Evolutionary conservation across 1,140 invertebrate species (phyloP).

Genomic region (Gonatopus flavifemur): DNA sequence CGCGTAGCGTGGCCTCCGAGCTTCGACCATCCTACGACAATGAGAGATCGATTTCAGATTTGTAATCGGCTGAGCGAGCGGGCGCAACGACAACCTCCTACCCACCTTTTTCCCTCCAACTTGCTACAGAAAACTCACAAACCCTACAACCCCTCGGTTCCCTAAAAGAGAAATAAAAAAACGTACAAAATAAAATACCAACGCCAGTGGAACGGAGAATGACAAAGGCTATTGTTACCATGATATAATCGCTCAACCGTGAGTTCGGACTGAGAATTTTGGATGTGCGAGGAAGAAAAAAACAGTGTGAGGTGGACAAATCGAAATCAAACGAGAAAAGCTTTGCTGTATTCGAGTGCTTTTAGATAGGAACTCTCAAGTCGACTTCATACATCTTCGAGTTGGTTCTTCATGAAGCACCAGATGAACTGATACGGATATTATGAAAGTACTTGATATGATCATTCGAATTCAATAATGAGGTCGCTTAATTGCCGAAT

Average conservation of each 20-base stretch:
- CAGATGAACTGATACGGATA: too few species aligned
- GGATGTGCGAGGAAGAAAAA: background rate
- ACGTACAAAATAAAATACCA: background rate
- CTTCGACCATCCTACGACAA: conserved; percentile 39
- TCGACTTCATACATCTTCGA: too few species aligned
- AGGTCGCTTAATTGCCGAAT: too few species aligned
- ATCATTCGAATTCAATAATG: too few species aligned
- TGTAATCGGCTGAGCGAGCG: conserved; percentile 45
- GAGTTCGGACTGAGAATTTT: conserved; percentile 12
- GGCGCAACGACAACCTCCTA: conserved; percentile 25
- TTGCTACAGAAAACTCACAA: conserved; percentile 2
- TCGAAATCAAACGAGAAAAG: too few species aligned
- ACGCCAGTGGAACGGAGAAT: conserved; percentile 24
- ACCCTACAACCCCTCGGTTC: background rate
- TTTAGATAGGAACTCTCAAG: too few species aligned
- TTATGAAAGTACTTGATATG: too few species aligned
- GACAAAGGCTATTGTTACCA: conserved; percentile 38
- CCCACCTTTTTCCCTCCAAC: background rate
- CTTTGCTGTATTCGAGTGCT: too few species aligned
- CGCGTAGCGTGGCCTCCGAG: conserved; percentile 12
- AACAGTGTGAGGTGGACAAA: too few species aligned
- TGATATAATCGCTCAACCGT: conserved; percentile 31
- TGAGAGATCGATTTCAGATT: conserved; percentile 50
- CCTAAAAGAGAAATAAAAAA: conserved; percentile 13
- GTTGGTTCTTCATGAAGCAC: too few species aligned